These are phyloP conservation scores for Diplazon laetatorius DNA, from an alignment of 2,888 invertebrate species.

Conservation along the genomic window DNA sequence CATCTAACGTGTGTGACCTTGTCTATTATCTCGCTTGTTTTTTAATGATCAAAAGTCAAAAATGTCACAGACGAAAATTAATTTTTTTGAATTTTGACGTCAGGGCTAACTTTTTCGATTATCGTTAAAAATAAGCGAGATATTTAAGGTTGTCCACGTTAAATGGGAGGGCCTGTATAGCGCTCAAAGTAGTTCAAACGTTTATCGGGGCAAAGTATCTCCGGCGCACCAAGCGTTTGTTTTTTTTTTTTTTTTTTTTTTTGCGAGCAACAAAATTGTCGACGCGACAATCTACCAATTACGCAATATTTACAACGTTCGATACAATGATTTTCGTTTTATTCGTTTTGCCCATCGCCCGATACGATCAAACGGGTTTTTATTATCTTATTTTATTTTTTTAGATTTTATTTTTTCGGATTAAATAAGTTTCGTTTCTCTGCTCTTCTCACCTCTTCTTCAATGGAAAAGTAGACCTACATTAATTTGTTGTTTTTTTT, in stretches of 20 bases:
- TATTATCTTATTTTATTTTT: too few relatives aligned
- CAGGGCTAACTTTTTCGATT: too few relatives aligned
- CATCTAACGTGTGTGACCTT: too few relatives aligned
- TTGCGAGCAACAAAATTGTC: slow-evolving; percentile 57
- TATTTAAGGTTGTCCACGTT: too few relatives aligned
- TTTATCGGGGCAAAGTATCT: slow-evolving; percentile 61
- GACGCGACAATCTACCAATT: slow-evolving; percentile 49
- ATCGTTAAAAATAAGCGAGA: too few relatives aligned
- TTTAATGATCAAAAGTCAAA: too few relatives aligned
- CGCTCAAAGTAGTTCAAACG: slow-evolving; percentile 42
- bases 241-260: neutral
- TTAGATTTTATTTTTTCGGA: slow-evolving; percentile 21
- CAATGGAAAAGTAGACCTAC: slow-evolving; percentile 61
- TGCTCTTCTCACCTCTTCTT: slow-evolving; percentile 26
- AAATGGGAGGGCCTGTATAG: too few relatives aligned
- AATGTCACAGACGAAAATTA: too few relatives aligned
- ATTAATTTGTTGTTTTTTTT: slow-evolving; percentile 29
- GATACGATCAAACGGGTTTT: slow-evolving; percentile 31
- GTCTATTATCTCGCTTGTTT: too few relatives aligned
- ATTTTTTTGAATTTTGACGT: too few relatives aligned
- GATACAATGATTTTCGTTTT: slow-evolving; percentile 52
- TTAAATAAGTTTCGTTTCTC: slow-evolving; percentile 20
- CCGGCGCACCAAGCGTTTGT: slow-evolving; percentile 32
- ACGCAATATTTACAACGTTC: slow-evolving; percentile 65
- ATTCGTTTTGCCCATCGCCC: slow-evolving; percentile 18